phyloP scores from a whole-genome alignment of 2,888 invertebrate species.

The Argyra leucocephala region DNA sequence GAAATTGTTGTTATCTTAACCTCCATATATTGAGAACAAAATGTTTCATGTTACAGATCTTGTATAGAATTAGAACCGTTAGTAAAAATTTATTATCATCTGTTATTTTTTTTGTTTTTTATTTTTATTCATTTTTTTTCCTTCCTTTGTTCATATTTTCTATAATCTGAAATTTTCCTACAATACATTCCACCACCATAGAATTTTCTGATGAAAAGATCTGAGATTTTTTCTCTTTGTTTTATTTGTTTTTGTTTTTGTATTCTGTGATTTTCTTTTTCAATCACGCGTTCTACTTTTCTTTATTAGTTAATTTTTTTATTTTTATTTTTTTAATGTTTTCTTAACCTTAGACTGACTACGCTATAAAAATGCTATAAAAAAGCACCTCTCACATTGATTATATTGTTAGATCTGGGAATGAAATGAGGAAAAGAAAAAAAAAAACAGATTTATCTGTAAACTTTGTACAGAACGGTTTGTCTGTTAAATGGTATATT shows the following conservation, averaged over 20 bases:
- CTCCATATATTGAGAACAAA: not conserved
- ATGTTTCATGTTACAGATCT: not conserved
- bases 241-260: no score
- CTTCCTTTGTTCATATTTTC: not conserved
- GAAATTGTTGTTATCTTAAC: not conserved
- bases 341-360: not conserved
- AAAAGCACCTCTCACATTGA: not conserved
- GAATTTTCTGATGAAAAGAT: no score
- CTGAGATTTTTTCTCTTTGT: no score
- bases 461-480: not conserved
- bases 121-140: not conserved
- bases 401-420: not conserved
- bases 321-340: not conserved
- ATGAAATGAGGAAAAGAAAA: no score
- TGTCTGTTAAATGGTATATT: not conserved
- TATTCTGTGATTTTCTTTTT: not conserved
- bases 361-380: not conserved
- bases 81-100: not conserved
- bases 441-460: no score
- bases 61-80: not conserved
- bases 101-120: not conserved
- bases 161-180: not conserved
- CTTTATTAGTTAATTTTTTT: not conserved
- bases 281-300: constrained; percentile 4
- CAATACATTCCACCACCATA: not conserved